Percentiles rank a stretch among this genome's conserved stretches.
Conservation (phyloP, 2,888 invertebrate species). For the Gymnoscelis rufifasciata region DNA sequence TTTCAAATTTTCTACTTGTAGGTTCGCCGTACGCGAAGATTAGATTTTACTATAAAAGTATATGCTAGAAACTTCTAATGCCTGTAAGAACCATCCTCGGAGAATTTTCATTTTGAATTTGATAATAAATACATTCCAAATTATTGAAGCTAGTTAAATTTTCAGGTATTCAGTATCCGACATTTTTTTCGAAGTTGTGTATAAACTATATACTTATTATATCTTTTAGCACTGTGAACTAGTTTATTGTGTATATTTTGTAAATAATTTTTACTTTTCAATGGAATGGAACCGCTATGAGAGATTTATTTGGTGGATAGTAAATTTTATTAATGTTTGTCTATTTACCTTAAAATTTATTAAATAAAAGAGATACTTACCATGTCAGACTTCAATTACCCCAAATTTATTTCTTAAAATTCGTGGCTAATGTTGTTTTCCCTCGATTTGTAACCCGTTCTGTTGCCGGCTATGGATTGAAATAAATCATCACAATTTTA, state of each 20-base stretch:
- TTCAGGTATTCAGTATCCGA: constrained; percentile 1
- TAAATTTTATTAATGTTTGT: constrained; percentile 3
- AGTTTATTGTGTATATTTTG: constrained; percentile 44
- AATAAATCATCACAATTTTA: constrained; percentile 75
- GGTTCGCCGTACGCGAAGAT: constrained; percentile 16
- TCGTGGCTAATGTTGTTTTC: constrained; percentile 25
- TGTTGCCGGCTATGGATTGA: constrained; percentile 67
- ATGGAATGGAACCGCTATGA: constrained; percentile 1
- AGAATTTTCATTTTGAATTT: constrained; percentile 5
- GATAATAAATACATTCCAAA: constrained; percentile 28
- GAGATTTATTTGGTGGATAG: constrained; percentile 4
- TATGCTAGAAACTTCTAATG: constrained; percentile 20
- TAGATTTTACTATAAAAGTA: constrained; percentile 21
- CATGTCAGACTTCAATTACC: neutral
- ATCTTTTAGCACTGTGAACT: neutral
- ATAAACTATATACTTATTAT: neutral
- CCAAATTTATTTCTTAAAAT: constrained; percentile 16
- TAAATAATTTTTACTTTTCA: constrained; percentile 45
- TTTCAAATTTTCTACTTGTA: constrained; percentile 27
- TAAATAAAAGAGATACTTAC: neutral
- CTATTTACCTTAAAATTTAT: neutral
- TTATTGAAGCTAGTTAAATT: constrained; percentile 19
- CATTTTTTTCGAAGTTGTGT: neutral
- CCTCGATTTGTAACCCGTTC: constrained; percentile 41
- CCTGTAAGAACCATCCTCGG: constrained; percentile 13